Percentiles rank a stretch among this genome's conserved stretches.
Conservation (phyloP, 2,888 invertebrate species). For the Halictus ligatus region DNA sequence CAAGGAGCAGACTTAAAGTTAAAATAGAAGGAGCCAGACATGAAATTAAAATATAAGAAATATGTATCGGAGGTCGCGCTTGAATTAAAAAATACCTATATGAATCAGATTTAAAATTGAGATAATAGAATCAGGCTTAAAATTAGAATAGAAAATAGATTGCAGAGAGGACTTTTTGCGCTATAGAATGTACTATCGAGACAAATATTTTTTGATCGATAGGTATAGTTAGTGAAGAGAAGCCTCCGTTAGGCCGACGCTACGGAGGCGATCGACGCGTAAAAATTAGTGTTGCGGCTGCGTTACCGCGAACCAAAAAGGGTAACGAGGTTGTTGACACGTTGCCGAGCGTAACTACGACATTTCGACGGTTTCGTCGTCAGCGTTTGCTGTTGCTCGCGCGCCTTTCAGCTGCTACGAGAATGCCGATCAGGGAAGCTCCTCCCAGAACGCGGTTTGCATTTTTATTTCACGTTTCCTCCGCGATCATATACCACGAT, state of each 20-base stretch:
- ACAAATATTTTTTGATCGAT: too few relatives aligned
- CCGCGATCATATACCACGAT: slow-evolving; percentile 38
- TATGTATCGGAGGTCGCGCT: too few relatives aligned
- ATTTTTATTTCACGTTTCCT: slow-evolving; percentile 68
- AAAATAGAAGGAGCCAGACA: too few relatives aligned
- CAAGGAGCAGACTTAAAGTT: too few relatives aligned
- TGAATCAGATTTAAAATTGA: too few relatives aligned
- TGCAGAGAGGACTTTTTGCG: too few relatives aligned
- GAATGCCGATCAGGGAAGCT: slow-evolving; percentile 68
- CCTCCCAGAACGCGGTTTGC: slow-evolving; percentile 59
- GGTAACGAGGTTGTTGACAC: slow-evolving; percentile 73
- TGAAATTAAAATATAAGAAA: too few relatives aligned
- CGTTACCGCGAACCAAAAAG: slow-evolving; percentile 40
- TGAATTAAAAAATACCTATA: too few relatives aligned
- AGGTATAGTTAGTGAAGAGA: neutral
- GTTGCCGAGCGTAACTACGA: slow-evolving; percentile 12
- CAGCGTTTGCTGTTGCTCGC: slow-evolving; percentile 26
- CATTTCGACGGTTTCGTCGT: slow-evolving; percentile 50
- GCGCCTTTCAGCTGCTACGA: neutral
- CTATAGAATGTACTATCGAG: too few relatives aligned
- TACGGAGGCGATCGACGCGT: neutral
- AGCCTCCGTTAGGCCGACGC: neutral
- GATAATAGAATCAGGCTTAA: too few relatives aligned
- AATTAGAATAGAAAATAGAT: too few relatives aligned
- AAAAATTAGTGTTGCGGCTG: neutral